Evolutionary conservation across 1,140 invertebrate species (phyloP).

Genomic region (Anagrus nilaparvatae): DNA sequence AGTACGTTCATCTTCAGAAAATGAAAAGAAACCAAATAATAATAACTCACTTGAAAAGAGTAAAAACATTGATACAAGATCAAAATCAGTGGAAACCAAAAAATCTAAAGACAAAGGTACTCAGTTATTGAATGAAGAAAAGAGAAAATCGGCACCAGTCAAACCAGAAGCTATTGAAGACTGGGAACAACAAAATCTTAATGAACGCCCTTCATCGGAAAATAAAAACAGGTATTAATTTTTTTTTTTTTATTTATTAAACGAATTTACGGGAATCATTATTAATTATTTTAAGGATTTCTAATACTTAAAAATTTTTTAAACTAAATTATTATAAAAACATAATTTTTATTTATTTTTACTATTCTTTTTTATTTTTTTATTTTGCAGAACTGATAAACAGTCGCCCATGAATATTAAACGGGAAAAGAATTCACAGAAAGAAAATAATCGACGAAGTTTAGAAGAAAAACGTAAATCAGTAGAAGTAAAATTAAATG

Average conservation of each 20-base stretch:
- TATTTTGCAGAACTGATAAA: conserved; percentile 19
- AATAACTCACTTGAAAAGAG: conserved; percentile 17
- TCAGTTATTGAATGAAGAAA: conserved; percentile 29
- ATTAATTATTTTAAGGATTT: no score
- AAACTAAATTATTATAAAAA: no score
- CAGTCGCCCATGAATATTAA: conserved; percentile 17
- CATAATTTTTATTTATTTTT: no score
- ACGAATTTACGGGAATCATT: no score
- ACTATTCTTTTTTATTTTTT: conserved; percentile 8
- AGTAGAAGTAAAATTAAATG: conserved; percentile 39
- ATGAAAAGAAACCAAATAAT: conserved; percentile 8
- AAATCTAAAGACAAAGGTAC: conserved; percentile 11
- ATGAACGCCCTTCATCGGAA: conserved; percentile 31
- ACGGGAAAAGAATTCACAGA: conserved; percentile 13
- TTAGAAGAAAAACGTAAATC: conserved; percentile 36
- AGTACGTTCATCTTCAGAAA: conserved; percentile 12
- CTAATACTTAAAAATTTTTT: conserved; percentile 4
- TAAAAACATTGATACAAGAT: conserved; percentile 23
- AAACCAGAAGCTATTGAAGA: conserved; percentile 28
- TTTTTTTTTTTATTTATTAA: no score
- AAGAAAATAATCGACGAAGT: conserved; percentile 23
- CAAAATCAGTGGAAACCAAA: conserved; percentile 24
- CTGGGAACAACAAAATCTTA: conserved; percentile 26
- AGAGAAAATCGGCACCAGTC: conserved; percentile 35
- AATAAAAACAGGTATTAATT: conserved; percentile 29